Percentiles rank a stretch among this genome's conserved stretches.
Conservation (phyloP, 2,888 invertebrate genomes). For the Drosophila prostipennis region DNA sequence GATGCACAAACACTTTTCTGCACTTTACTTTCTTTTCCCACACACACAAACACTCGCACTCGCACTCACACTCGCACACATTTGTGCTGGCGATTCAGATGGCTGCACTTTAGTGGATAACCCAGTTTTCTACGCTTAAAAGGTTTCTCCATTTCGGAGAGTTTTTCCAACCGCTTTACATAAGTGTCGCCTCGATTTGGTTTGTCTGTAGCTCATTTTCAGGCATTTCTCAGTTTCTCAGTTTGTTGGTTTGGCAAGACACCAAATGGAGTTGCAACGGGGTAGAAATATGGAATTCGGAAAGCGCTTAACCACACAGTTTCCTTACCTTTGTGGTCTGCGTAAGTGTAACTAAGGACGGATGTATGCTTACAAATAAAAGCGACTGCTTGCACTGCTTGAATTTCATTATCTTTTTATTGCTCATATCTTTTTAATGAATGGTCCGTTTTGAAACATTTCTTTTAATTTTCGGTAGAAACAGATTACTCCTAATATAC, state of each 20-base stretch:
- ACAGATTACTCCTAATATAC: too few relatives aligned
- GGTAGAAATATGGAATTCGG: too few relatives aligned
- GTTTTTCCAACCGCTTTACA: conserved; percentile 42
- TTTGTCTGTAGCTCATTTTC: conserved; percentile 56
- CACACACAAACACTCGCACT: not conserved
- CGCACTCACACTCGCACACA: not conserved
- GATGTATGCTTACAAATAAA: too few relatives aligned
- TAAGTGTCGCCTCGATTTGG: conserved; percentile 51
- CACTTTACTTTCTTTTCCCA: conserved; percentile 50
- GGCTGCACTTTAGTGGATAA: conserved; percentile 74
- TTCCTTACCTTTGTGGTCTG: too few relatives aligned
- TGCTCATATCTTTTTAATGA: too few relatives aligned
- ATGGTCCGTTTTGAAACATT: too few relatives aligned
- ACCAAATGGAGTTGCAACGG: too few relatives aligned
- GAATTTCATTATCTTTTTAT: too few relatives aligned
- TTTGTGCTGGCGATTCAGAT: conserved; percentile 28
- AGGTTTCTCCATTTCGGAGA: conserved; percentile 53
- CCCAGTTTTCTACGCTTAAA: conserved; percentile 76
- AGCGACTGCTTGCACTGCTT: too few relatives aligned
- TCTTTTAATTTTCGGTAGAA: too few relatives aligned
- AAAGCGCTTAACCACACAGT: too few relatives aligned
- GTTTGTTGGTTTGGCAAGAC: not conserved
- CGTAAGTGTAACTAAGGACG: too few relatives aligned
- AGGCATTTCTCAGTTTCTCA: conserved; percentile 61
- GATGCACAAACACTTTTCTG: conserved; percentile 64